Evolutionary conservation across 2,113 vertebrate genomes (phyloP).

Genomic region (Polypterus senegalus): DNA sequence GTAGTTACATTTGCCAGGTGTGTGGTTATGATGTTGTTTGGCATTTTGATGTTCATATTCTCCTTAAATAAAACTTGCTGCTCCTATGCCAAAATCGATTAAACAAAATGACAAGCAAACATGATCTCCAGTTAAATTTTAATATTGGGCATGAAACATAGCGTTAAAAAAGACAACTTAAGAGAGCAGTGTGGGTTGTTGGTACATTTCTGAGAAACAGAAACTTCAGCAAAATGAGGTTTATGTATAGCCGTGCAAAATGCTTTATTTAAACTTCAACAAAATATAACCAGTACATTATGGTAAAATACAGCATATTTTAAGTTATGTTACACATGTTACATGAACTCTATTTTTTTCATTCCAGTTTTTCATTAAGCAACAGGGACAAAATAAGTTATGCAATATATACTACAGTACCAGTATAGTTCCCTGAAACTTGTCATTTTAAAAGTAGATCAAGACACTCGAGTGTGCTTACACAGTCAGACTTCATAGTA

Average conservation of each 20-base stretch:
- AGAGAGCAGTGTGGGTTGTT: too few species aligned
- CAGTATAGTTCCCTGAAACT: conserved; percentile 23
- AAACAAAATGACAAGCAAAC: conserved; percentile 1
- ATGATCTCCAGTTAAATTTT: neutral
- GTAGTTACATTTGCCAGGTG: conserved; percentile 44
- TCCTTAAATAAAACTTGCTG: conserved; percentile 43
- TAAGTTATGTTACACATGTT: conserved; percentile 25
- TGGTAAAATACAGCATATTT: conserved; percentile 21
- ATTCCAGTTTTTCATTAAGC: conserved; percentile 33
- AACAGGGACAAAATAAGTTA: conserved; percentile 25
- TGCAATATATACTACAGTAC: conserved; percentile 34
- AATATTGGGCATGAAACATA: conserved; percentile 3
- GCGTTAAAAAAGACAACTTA: conserved; percentile 6
- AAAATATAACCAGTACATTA: conserved; percentile 11
- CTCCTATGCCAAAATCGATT: conserved; percentile 58
- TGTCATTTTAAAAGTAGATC: conserved; percentile 21
- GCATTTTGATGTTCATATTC: conserved; percentile 47
- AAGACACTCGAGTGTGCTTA: conserved; percentile 25
- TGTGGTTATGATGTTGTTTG: conserved; percentile 54
- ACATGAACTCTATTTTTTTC: conserved; percentile 24
- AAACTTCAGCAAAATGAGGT: conserved; percentile 6
- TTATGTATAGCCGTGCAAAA: conserved; percentile 20
- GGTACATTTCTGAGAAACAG: conserved; percentile 2
- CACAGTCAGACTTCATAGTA: conserved; percentile 28
- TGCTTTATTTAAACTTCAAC: neutral